Percentiles rank a stretch among this genome's conserved stretches.
These are phyloP conservation scores for Cryptocheilus praepositus DNA, from an alignment of 2,888 invertebrate genomes.

Conservation along the genomic window DNA sequence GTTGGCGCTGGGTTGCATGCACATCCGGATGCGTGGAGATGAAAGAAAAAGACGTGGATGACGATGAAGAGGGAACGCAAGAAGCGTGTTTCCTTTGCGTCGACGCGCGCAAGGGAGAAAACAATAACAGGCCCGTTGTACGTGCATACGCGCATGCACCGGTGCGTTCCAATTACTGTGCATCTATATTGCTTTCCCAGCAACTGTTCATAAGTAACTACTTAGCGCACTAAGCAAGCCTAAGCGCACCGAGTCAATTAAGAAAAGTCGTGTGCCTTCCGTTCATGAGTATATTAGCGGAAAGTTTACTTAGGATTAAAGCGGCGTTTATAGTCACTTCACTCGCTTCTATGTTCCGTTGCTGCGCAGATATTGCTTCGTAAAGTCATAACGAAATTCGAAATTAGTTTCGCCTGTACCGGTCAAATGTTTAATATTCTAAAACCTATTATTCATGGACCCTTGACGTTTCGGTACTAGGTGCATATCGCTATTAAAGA, in stretches of 20 bases:
- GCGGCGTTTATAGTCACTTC: no score
- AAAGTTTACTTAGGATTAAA: no score
- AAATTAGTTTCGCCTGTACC: no score
- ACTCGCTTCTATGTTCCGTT: no score
- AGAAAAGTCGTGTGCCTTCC: not conserved
- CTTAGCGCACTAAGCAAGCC: no score
- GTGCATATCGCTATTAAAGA: no score
- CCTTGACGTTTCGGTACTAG: no score
- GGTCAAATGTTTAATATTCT: no score
- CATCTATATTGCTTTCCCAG: not conserved
- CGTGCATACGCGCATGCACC: slow-evolving; percentile 35
- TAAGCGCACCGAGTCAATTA: not conserved
- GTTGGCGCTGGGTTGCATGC: not conserved
- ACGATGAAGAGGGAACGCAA: slow-evolving; percentile 20
- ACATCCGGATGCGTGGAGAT: slow-evolving; percentile 14
- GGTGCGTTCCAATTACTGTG: slow-evolving; percentile 43
- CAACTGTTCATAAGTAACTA: no score
- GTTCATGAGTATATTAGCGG: not conserved
- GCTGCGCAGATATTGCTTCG: no score
- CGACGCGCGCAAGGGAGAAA: slow-evolving; percentile 31
- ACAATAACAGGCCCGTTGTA: slow-evolving; percentile 39
- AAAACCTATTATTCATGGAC: no score
- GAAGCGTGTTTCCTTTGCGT: not conserved
- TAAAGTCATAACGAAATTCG: no score
- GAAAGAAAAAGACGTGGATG: slow-evolving; percentile 27